phyloP scores from a whole-genome alignment of 2,888 invertebrate species.

The Rhyacophila evoluta region DNA sequence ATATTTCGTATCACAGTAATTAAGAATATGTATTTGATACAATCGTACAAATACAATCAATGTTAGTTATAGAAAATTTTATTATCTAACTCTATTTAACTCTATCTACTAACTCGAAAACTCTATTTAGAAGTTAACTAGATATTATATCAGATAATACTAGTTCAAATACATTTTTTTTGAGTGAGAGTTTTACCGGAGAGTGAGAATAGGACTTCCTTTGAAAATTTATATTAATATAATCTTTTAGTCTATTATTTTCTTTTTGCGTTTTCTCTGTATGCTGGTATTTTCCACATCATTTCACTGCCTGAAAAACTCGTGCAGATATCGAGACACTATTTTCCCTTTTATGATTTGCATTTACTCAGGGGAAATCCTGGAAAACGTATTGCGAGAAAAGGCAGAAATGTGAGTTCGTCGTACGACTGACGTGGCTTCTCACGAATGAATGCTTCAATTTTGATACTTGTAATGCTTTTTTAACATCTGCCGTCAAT shows the following conservation, averaged over 20 bases:
- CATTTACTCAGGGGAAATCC: constrained; percentile 49
- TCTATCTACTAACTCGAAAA: no score
- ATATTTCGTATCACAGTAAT: no score
- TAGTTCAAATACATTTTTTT: no score
- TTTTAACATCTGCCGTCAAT: neutral
- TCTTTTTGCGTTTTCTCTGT: neutral
- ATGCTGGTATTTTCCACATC: constrained; percentile 38
- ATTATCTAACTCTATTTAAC: no score
- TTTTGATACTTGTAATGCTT: neutral
- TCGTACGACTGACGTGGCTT: neutral
- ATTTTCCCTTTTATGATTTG: constrained; percentile 52
- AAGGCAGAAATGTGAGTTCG: neutral
- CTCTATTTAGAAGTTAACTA: no score
- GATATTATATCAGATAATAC: no score
- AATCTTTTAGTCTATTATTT: neutral
- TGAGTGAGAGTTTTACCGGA: no score
- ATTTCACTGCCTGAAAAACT: constrained; percentile 31
- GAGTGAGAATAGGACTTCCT: no score
- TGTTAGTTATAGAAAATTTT: no score
- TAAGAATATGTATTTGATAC: no score
- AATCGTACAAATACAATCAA: no score
- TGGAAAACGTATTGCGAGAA: constrained; percentile 46
- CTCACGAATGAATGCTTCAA: neutral
- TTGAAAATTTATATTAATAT: neutral
- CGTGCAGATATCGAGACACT: constrained; percentile 16